Evolutionary conservation across 2,888 invertebrate species (phyloP), one percentile per base, ranked within the genome.

Genomic region (Caenorhabditis japonica): DNA sequence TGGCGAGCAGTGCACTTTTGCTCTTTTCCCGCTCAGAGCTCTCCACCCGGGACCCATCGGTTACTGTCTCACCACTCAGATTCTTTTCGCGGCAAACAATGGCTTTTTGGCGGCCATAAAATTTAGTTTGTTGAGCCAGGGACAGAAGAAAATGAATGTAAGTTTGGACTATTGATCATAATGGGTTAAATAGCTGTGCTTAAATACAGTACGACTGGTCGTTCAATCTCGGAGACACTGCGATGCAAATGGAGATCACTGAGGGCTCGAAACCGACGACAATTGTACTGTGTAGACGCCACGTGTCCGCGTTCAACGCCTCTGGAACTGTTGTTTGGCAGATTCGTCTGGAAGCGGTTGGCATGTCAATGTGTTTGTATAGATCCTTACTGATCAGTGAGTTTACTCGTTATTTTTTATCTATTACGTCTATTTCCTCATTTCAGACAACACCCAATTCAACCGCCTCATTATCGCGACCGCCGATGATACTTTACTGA

Each of bases 1-100:
- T 71, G 81, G 77, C 0, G 79, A 79, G 19, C 79, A 81, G 27
- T 72, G 75, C 30, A 64, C 78, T 5, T 76, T 81, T 36, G 70
- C 71, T 0, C 39, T 68, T 3, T 33, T 66, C 7, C 64, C 77
- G 10, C 49, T 77, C 13, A 59, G 74, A 8, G 59, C 72, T 13
- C 66, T 81, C 23, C 77, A 75, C 23, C 81, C 81, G 1, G 81
- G 81, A 39, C 81, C 81, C 0, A 58, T 81, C 0, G 61, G 49
- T 10, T 79, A 73, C 39, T 71, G 69, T 15, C 55, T 23, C 2
- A 46, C 69, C 1, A 59, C 61, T 7, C 25, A 62, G 2, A 62
- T 77, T 8, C 68, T 81, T 4, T 39, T 76, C 7, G 53, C 62
- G 1, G 77, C 75, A 3, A 73, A 75, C 34, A 74, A 72, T 36